Conservation (phyloP, 1,140 invertebrate genomes). For the Zaprionus camerounensis region DNA sequence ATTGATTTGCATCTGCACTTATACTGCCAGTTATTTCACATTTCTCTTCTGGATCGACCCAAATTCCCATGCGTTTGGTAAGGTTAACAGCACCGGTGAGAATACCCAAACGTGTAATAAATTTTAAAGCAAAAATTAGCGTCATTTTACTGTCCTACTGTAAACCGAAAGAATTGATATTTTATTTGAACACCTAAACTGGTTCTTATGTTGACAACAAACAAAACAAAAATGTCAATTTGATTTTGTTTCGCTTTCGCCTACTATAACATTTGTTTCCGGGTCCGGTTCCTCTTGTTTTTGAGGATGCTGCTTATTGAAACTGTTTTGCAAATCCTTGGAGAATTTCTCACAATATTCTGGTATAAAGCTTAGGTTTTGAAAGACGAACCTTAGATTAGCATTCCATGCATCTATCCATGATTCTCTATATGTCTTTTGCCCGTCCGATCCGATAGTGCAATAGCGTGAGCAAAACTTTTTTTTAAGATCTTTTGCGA, state of each 20-base stretch:
- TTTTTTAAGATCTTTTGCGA: slow-evolving; percentile 34
- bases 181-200: neutral
- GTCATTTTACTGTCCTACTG: neutral
- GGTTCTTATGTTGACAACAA: neutral
- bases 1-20: too few relatives aligned
- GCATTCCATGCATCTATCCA: slow-evolving; percentile 49
- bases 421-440: slow-evolving; percentile 38
- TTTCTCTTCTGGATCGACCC: slow-evolving; percentile 12
- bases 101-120: slow-evolving; percentile 19
- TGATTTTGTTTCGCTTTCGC: neutral
- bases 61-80: slow-evolving; percentile 22
- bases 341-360: slow-evolving; percentile 32
- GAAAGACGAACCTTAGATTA: slow-evolving; percentile 29
- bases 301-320: slow-evolving; percentile 6
- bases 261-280: slow-evolving; percentile 15
- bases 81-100: slow-evolving; percentile 17
- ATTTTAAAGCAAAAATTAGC: slow-evolving; percentile 30
- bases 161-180: slow-evolving; percentile 1
- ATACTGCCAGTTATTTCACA: neutral
- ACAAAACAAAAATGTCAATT: slow-evolving; percentile 1
- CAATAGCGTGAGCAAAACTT: slow-evolving; percentile 28
- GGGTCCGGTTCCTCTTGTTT: neutral
- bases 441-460: neutral
- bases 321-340: slow-evolving; percentile 24
- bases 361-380: slow-evolving; percentile 1